Conservation (phyloP, 1,140 invertebrate genomes). For the Apis dorsata region DNA sequence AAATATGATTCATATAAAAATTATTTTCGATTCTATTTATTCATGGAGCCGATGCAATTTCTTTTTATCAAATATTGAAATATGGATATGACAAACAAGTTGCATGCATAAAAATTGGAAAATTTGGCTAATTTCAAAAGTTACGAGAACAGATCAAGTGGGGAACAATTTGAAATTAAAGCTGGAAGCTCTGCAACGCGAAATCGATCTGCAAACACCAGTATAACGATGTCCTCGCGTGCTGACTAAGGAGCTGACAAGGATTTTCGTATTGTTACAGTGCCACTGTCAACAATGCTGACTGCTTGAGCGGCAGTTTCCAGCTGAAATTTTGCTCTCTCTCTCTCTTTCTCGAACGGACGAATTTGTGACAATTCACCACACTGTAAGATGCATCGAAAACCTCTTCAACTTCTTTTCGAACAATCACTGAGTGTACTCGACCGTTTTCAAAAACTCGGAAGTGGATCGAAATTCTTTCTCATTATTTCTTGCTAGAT, state of each 20-base stretch:
- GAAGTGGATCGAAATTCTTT: conserved; percentile 25
- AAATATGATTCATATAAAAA: neutral
- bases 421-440: neutral
- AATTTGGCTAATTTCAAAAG: neutral
- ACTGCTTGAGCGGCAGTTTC: conserved; percentile 31
- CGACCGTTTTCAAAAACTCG: neutral
- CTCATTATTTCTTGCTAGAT: conserved; percentile 18
- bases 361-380: conserved; percentile 49
- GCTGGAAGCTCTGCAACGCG: neutral
- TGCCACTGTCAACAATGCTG: conserved; percentile 42
- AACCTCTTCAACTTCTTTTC: conserved; percentile 18
- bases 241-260: conserved; percentile 36
- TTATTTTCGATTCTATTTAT: neutral
- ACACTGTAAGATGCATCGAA: conserved; percentile 10
- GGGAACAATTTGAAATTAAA: neutral
- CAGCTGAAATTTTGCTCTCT: conserved; percentile 11
- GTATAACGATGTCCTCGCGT: neutral
- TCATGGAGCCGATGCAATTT: neutral
- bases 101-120: neutral
- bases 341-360: neutral
- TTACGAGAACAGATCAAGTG: no score
- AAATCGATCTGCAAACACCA: neutral
- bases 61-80: neutral
- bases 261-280: conserved; percentile 44
- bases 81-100: neutral